These are phyloP conservation scores for Mormyrus proboscirostris DNA, from an alignment of 2,797 vertebrate genomes.

Conservation along the genomic window DNA sequence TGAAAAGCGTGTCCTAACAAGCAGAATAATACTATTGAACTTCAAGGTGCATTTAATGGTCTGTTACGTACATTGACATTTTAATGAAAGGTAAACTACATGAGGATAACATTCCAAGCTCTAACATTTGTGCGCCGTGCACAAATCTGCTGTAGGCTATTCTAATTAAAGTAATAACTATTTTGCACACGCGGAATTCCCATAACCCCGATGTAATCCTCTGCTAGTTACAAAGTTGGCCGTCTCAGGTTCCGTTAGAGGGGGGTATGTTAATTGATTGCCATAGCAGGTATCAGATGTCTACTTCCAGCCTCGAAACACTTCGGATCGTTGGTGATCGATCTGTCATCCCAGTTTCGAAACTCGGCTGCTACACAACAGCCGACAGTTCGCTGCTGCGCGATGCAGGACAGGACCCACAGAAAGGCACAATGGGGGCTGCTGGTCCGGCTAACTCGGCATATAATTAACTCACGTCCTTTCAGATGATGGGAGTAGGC, in stretches of 20 bases:
- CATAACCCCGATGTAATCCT: conserved; percentile 6
- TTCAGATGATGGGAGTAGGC: neutral
- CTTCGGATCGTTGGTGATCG: conserved; percentile 39
- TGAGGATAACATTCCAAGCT: neutral
- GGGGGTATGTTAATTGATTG: conserved; percentile 41
- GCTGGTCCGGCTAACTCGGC: neutral
- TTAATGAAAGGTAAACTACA: neutral
- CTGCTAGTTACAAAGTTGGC: neutral
- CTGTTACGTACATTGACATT: neutral
- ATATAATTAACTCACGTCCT: conserved; percentile 14
- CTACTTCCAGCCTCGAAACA: conserved; percentile 30
- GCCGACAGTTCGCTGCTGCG: neutral
- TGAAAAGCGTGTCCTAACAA: neutral
- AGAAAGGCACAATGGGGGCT: neutral
- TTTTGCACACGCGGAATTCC: neutral
- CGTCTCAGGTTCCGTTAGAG: conserved; percentile 17
- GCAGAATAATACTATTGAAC: neutral
- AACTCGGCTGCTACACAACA: conserved; percentile 25
- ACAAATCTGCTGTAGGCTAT: neutral
- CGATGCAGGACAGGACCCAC: neutral
- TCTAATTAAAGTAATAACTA: neutral
- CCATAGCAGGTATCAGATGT: conserved; percentile 35
- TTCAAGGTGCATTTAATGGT: neutral
- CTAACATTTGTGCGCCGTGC: neutral
- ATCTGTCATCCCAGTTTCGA: conserved; percentile 26